A percentile compares a stretch with the other conserved stretches of the same genome.
These are phyloP conservation scores for Pollicipes pollicipes DNA, from an alignment of 1,140 invertebrate species.

Conservation along the genomic window DNA sequence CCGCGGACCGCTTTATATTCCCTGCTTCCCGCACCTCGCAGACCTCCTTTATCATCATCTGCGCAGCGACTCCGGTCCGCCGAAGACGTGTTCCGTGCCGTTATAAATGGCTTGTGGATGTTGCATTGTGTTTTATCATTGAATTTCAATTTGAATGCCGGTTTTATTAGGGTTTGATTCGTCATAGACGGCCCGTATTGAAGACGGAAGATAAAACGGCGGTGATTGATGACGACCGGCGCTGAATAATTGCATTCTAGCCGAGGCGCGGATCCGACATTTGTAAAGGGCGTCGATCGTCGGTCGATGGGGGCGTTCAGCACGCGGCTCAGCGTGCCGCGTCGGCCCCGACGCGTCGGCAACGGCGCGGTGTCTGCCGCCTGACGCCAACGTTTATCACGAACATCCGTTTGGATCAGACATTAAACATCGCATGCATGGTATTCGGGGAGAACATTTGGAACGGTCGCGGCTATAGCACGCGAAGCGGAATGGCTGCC, in stretches of 20 bases:
- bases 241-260: not conserved
- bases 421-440: no score
- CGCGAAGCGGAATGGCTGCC: no score
- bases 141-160: slow-evolving; percentile 2
- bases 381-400: no score
- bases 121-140: not conserved
- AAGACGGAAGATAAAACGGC: not conserved
- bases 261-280: not conserved
- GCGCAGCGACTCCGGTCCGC: not conserved
- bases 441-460: no score
- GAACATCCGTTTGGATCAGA: no score
- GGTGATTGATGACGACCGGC: not conserved
- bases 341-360: not conserved
- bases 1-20: not conserved
- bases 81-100: not conserved
- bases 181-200: not conserved
- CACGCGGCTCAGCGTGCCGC: not conserved
- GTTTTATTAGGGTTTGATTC: slow-evolving; percentile 2
- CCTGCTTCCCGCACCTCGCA: not conserved
- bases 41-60: not conserved
- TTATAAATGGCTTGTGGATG: not conserved
- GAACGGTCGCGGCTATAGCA: no score
- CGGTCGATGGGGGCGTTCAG: not conserved
- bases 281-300: not conserved
- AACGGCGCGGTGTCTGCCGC: not conserved